Percentiles rank a stretch among this genome's conserved stretches.
Evolutionary conservation across 64 coral and sea anemone species (phyloP).

Genomic region (Montipora sp.): DNA sequence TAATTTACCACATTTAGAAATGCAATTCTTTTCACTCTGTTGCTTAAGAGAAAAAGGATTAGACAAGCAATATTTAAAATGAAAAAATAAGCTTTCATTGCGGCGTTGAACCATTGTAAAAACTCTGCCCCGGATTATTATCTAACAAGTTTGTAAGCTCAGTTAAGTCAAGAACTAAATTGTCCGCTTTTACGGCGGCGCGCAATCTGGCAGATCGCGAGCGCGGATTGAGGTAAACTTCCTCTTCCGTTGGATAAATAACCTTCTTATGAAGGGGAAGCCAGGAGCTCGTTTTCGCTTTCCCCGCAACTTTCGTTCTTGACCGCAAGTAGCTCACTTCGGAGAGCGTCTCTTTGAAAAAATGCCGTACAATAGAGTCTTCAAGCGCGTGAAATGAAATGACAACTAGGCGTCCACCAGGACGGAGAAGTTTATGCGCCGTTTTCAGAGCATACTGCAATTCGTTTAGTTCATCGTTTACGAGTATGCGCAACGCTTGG

Average conservation of each 20-base stretch:
- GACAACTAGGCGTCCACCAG: slow-evolving; percentile 83
- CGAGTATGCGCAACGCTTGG: slow-evolving; percentile 89
- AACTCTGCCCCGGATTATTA: neutral
- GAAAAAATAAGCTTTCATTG: neutral
- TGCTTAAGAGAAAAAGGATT: too few species aligned
- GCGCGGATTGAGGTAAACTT: slow-evolving; percentile 85
- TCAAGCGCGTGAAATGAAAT: slow-evolving; percentile 90
- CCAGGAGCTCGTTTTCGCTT: slow-evolving; percentile 59
- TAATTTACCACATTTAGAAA: too few species aligned
- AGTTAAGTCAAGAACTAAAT: slow-evolving; percentile 70
- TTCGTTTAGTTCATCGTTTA: slow-evolving; percentile 92
- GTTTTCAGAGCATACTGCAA: slow-evolving; percentile 78
- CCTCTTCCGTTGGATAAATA: slow-evolving; percentile 76
- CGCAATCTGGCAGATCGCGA: slow-evolving; percentile 84
- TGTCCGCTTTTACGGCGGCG: slow-evolving; percentile 82
- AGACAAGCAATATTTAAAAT: too few species aligned
- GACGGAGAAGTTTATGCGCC: slow-evolving; percentile 76
- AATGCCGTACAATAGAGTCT: slow-evolving; percentile 85
- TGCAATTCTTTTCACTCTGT: too few species aligned
- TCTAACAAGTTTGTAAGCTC: slow-evolving; percentile 67
- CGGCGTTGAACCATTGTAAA: slow-evolving; percentile 34
- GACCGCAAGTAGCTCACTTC: slow-evolving; percentile 47
- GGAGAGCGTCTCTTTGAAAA: slow-evolving; percentile 71
- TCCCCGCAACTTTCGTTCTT: slow-evolving; percentile 49
- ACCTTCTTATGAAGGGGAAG: slow-evolving; percentile 87